A percentile compares a stretch with the other conserved stretches of the same genome.
phyloP scores from a whole-genome alignment of 2,113 vertebrate genomes.

The Lasiurus borealis region DNA sequence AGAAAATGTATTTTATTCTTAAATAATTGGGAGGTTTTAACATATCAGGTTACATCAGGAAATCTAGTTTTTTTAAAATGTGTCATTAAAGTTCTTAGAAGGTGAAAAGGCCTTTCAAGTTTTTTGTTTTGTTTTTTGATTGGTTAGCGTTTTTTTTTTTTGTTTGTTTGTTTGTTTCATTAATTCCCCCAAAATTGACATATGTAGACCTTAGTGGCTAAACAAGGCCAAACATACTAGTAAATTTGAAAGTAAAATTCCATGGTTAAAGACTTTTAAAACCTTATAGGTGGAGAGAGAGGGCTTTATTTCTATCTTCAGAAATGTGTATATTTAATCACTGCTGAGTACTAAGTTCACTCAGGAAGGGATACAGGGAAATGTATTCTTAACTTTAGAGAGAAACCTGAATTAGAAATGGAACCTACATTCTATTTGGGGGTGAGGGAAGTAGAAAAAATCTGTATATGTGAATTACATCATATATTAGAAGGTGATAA shows the following conservation, averaged over 20 bases:
- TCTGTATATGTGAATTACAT: neutral
- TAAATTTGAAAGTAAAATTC: slow-evolving; percentile 40
- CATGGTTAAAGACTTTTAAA: neutral
- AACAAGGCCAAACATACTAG: slow-evolving; percentile 1
- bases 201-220: neutral
- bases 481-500: neutral
- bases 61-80: neutral
- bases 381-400: neutral
- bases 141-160: neutral
- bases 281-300: neutral
- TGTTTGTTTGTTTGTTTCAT: neutral
- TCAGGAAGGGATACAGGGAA: neutral
- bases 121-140: neutral
- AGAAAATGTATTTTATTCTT: slow-evolving; percentile 21
- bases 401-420: slow-evolving; percentile 27
- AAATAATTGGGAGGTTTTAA: slow-evolving; percentile 43
- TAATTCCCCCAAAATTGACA: slow-evolving; percentile 22
- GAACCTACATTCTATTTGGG: neutral
- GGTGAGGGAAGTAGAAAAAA: neutral
- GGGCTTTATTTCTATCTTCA: neutral
- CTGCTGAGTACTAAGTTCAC: neutral
- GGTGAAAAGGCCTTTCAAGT: neutral
- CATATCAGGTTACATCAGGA: neutral
- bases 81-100: slow-evolving; percentile 8
- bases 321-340: neutral